A percentile compares a stretch with the other conserved stretches of the same genome.
phyloP scores from a whole-genome alignment of 2,888 invertebrate species.

The Liodrosophila aerea region DNA sequence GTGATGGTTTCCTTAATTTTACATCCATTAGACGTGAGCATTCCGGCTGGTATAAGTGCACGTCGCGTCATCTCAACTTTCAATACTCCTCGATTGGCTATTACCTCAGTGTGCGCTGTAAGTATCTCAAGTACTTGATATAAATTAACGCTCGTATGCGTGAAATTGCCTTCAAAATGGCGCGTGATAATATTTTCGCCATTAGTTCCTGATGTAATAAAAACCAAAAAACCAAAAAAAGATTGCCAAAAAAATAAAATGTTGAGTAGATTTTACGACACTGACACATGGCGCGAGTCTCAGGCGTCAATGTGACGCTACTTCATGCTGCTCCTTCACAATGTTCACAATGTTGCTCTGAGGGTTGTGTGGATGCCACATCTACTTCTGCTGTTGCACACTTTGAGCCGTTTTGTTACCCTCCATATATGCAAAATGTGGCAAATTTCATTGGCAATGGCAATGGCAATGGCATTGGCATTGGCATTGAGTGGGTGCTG shows the following conservation, averaged over 20 bases:
- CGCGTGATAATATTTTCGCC: constrained; percentile 73
- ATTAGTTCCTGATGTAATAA: constrained; percentile 66
- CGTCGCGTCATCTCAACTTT: constrained; percentile 91
- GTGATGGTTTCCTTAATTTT: constrained; percentile 93
- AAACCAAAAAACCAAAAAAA: constrained; percentile 19
- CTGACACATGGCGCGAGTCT: constrained; percentile 59
- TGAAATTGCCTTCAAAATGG: constrained; percentile 75
- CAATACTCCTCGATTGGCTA: constrained; percentile 95
- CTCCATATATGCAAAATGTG: constrained; percentile 49
- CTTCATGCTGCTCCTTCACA: constrained; percentile 2
- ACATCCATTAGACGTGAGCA: constrained; percentile 90
- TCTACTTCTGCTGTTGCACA: constrained; percentile 17
- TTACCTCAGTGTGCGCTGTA: constrained; percentile 93
- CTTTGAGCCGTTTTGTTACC: constrained; percentile 26
- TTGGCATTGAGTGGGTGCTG: constrained; percentile 33
- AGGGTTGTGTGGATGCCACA: constrained; percentile 16
- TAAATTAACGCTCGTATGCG: constrained; percentile 62
- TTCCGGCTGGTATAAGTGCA: constrained; percentile 96
- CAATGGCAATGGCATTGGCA: constrained; percentile 32
- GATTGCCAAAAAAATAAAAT: constrained; percentile 37
- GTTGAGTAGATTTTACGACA: constrained; percentile 65
- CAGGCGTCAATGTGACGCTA: constrained; percentile 30
- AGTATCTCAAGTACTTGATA: constrained; percentile 83
- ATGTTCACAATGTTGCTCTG: neutral
- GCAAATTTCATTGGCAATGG: constrained; percentile 69